Base-by-base conservation (phyloP, 2,888 invertebrate genomes). In the Phorcus lineatus region DNA sequence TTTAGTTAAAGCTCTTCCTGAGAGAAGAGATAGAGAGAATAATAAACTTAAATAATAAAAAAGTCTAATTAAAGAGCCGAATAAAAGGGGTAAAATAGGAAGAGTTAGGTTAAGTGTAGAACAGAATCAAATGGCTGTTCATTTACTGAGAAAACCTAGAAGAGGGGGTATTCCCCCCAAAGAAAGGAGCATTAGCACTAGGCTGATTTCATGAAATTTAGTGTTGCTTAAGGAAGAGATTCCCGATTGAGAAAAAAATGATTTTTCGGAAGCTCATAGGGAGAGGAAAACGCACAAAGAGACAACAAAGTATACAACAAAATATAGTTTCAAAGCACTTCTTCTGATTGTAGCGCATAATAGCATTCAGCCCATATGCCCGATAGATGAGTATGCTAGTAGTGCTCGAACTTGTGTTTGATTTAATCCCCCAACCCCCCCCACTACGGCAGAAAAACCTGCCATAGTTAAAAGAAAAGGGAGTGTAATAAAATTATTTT, bases 301-400 rank as follows among this genome's bases (percentile, higher is more conserved):
- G 16, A 57, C 13, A 77, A 77, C 52, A 16, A 70, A n/a, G 40
- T 53, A 31, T 17, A 81, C 19, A 47, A 36, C 24, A 40, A 79
- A 66, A 16, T 79, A 76, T 19, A 70, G 36, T 54, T n/a, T 31
- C 52, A 78, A 22, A 0, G 11, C 31, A 0, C 53, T 22, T 1
- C 31, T 11, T 13, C 57, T 0, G 0, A 13, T 4, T 6, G 54
- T 19, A 31, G 70, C n/a, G 31, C 52, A 31, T 16, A 31, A 6
- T 13, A 78, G 19, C 67, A 87, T 82, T 82, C 86, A 87, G 0
- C 86, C 86, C 78, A 84, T 53, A 36, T 88, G 88, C 1, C 80
- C 78, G 81, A 88, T 86, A 7, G 86, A 88, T 31, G 86, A 86
- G 55, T 85, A 84, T 16, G 83, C 84, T 57, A 88, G 54, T 19